phyloP scores from a whole-genome alignment of 2,113 vertebrate genomes.

The Turnix velox region DNA sequence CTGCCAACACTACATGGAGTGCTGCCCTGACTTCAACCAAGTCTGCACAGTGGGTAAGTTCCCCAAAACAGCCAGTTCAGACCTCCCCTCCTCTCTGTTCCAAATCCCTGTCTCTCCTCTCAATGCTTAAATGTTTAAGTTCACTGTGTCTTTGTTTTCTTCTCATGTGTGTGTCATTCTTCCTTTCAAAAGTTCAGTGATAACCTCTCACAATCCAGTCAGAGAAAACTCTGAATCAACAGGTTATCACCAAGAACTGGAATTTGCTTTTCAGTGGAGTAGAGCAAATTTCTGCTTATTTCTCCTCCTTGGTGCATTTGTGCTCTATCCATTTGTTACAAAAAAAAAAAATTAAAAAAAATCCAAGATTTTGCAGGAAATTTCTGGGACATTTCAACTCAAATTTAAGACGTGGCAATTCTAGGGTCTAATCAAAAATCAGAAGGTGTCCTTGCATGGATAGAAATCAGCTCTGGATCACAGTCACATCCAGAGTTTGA shows the following conservation, averaged over 20 bases:
- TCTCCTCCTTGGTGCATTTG: not conserved
- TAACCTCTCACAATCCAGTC: not conserved
- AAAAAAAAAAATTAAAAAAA: not conserved
- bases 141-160: not conserved
- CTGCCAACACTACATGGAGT: slow-evolving; percentile 87
- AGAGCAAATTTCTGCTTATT: not conserved
- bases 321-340: not conserved
- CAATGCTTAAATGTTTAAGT: not conserved
- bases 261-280: not conserved
- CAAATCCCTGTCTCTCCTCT: not conserved
- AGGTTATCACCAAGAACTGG: not conserved
- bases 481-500: not conserved
- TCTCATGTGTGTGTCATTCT: not conserved
- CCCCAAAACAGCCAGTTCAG: not conserved
- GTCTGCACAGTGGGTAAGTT: slow-evolving; percentile 84
- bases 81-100: not conserved
- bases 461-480: not conserved
- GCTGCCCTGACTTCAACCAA: slow-evolving; percentile 86
- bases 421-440: not conserved
- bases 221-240: not conserved
- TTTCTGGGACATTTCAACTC: not conserved
- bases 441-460: not conserved
- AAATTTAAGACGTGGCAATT: not conserved
- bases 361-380: not conserved
- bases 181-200: not conserved